phyloP scores from a whole-genome alignment of 2,113 vertebrate species.

The Vulpes vulpes region DNA sequence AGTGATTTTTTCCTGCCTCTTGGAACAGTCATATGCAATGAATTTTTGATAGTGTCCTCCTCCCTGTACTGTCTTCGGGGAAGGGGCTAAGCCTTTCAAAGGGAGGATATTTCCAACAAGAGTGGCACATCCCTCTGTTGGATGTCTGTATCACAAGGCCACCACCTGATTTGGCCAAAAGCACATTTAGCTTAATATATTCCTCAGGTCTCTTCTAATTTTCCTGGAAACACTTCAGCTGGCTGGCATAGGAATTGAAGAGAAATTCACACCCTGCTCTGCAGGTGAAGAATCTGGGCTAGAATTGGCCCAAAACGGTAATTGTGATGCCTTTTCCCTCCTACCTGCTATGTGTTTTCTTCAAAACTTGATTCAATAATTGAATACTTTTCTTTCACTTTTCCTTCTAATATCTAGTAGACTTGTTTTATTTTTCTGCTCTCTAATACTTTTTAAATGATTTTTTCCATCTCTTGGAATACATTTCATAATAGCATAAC shows the following conservation, averaged over 20 bases:
- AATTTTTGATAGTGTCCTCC: neutral
- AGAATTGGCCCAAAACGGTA: neutral
- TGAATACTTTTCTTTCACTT: neutral
- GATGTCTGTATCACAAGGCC: neutral
- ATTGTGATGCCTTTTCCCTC: neutral
- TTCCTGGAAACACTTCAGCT: neutral
- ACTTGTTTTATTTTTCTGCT: neutral
- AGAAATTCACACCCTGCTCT: neutral
- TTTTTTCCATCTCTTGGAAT: neutral
- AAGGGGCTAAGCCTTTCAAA: neutral
- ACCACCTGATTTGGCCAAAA: neutral
- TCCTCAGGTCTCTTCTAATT: neutral
- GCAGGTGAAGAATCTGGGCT: neutral
- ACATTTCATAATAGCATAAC: neutral
- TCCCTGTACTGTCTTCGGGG: neutral
- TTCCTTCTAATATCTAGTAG: neutral
- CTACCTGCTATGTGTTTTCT: neutral
- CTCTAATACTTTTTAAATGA: neutral
- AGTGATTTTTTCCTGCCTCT: neutral
- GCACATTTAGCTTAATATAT: neutral
- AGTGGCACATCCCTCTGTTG: neutral
- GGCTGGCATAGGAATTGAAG: neutral
- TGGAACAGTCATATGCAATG: neutral
- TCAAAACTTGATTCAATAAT: constrained; percentile 7
- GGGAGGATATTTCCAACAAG: neutral